Percentiles rank a stretch among this genome's conserved stretches.
Conservation (phyloP, 2,113 vertebrate species). For the Hippocampus barbouri region DNA sequence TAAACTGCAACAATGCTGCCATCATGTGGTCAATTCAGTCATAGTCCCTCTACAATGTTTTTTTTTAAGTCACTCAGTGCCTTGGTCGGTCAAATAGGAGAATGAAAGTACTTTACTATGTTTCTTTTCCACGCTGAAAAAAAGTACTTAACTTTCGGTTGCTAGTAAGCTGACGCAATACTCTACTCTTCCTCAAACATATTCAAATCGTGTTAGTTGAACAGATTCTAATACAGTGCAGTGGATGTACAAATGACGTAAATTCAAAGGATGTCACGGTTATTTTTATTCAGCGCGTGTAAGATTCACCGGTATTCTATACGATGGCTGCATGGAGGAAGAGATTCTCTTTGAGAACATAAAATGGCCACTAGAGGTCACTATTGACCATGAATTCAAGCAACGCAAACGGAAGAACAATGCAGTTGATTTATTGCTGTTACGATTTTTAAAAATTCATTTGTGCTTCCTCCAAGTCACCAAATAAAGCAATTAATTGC, state of each 20-base stretch:
- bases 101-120: neutral
- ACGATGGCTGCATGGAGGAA: too few species aligned
- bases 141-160: too few species aligned
- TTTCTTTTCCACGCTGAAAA: neutral
- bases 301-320: too few species aligned
- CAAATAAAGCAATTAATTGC: neutral
- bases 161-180: too few species aligned
- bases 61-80: neutral
- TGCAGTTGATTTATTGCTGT: slow-evolving; percentile 15
- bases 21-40: slow-evolving; percentile 33
- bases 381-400: slow-evolving; percentile 23
- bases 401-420: neutral
- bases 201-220: too few species aligned
- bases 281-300: too few species aligned
- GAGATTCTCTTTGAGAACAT: neutral
- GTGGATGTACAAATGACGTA: too few species aligned
- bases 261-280: too few species aligned
- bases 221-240: too few species aligned
- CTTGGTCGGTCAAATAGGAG: neutral
- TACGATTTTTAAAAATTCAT: neutral
- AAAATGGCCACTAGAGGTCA: slow-evolving; percentile 45
- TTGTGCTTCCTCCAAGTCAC: slow-evolving; percentile 9
- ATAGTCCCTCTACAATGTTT: neutral
- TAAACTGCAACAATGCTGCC: slow-evolving; percentile 47
- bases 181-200: too few species aligned